These are phyloP conservation scores for Strongylocentrotus purpuratus DNA, from an alignment of 35 echinoderm and acorn worm species.

Conservation along the genomic window DNA sequence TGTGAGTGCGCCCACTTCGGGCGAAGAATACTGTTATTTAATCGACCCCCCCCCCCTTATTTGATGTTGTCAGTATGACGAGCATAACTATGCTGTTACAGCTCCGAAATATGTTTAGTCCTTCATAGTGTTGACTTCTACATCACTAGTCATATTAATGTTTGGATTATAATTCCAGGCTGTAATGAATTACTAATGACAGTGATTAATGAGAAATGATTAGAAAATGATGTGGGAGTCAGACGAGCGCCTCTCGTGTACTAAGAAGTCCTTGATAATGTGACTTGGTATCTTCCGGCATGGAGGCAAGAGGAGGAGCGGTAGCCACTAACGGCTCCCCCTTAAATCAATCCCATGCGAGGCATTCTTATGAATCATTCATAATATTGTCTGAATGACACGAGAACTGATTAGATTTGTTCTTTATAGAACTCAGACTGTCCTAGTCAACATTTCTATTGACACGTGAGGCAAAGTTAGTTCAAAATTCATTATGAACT, in stretches of 20 bases:
- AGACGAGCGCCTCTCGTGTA: neutral
- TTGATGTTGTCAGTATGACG: too few relatives aligned
- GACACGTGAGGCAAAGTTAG: too few relatives aligned
- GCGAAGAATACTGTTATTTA: neutral
- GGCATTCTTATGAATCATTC: neutral
- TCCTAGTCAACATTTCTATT: neutral
- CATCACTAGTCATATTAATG: neutral
- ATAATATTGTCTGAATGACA: conserved; percentile 19
- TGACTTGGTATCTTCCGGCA: conserved; percentile 1
- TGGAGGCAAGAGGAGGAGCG: neutral
- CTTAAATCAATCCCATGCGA: neutral
- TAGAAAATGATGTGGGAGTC: neutral
- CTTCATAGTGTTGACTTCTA: neutral
- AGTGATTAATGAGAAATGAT: neutral
- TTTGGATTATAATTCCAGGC: neutral
- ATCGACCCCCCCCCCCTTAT: too few relatives aligned
- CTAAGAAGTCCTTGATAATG: neutral
- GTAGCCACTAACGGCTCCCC: neutral
- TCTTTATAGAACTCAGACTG: neutral
- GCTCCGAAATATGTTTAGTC: neutral
- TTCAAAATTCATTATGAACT: too few relatives aligned
- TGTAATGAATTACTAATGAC: conserved; percentile 4
- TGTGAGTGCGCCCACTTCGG: neutral
- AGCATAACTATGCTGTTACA: neutral
- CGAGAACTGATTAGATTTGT: neutral